Evolutionary conservation across 2,888 invertebrate species (phyloP).

Genomic region (Philaethria dido): DNA sequence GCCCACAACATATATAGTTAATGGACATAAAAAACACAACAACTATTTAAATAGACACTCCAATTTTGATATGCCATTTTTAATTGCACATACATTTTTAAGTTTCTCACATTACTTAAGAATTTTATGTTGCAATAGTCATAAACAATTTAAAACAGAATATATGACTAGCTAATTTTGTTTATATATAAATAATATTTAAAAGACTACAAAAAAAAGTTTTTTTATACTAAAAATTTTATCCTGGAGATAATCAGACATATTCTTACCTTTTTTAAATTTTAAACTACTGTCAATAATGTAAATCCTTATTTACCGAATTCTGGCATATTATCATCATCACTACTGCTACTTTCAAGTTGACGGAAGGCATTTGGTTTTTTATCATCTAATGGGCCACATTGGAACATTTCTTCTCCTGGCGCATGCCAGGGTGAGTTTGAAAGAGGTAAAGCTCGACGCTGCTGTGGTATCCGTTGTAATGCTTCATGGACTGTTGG

Average conservation of each 20-base stretch:
- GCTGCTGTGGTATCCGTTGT: slow-evolving; percentile 81
- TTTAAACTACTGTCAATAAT: slow-evolving; percentile 31
- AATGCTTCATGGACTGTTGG: slow-evolving; percentile 83
- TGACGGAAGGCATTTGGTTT: slow-evolving; percentile 60
- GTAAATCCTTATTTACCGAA: slow-evolving; percentile 60
- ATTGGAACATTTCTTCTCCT: slow-evolving; percentile 73
- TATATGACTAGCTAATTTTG: too few species aligned
- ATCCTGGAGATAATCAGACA: slow-evolving; percentile 1
- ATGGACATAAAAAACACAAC: too few species aligned
- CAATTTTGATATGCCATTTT: too few species aligned
- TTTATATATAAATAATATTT: too few species aligned
- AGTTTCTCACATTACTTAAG: too few species aligned
- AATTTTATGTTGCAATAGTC: too few species aligned
- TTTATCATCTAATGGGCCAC: slow-evolving; percentile 66
- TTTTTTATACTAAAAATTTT: neutral
- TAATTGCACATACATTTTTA: too few species aligned
- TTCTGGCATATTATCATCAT: slow-evolving; percentile 75
- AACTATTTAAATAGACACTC: too few species aligned
- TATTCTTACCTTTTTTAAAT: slow-evolving; percentile 27
- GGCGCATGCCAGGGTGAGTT: slow-evolving; percentile 79
- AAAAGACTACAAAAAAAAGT: too few species aligned
- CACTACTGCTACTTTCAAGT: slow-evolving; percentile 73
- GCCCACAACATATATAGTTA: too few species aligned
- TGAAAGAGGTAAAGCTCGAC: slow-evolving; percentile 61
- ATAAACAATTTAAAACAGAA: too few species aligned